Evolutionary conservation across 2,888 invertebrate genomes (phyloP), one percentile per base, ranked within the genome.

Genomic region (Pegoplata infirma): DNA sequence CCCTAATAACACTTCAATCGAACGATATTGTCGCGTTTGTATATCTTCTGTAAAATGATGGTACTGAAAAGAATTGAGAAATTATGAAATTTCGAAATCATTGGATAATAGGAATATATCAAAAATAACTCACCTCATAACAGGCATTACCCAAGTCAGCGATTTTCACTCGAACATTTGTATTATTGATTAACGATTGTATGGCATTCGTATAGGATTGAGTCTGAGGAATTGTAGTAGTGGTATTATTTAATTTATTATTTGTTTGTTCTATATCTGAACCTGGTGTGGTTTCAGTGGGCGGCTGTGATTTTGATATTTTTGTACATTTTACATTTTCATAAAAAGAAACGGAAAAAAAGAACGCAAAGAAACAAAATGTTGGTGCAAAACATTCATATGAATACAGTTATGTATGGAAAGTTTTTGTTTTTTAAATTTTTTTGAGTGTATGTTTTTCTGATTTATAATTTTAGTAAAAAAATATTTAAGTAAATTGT

Each of bases 111-210:
- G 10, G n/a, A n/a, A n/a, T 58, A 12, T 4, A 12, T n/a, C 17
- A 4, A 36, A 3, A n/a, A 10, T 7, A 61, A 87, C 90, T 90
- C 87, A 92, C 92, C 87, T 92, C 92, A 92, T 94, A 96, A 87
- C 96, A 96, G 55, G 95, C 95, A 89, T 96, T 96, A 82, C 96
- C 96, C 80, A 96, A 91, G 90, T 96, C 96, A 69, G 95, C 96
- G 81, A 96, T 94, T 90, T 96, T 95, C 14, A 95, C 94, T 84
- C 92, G 91, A 72, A 95, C 91, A 86, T 93, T 92, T 73, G 85
- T 88, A 82, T 89, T 89, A 81, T 89, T 89, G 75, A 90, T 88
- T 72, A 90, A 81, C 82, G 87, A 86, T 81, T 90, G 89, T 82
- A 90, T 89, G 78, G 89, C 86, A 84, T 89, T 88, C 80, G 89